Evolutionary conservation across 2,888 invertebrate species (phyloP).

Genomic region (Hemithea aestivaria): DNA sequence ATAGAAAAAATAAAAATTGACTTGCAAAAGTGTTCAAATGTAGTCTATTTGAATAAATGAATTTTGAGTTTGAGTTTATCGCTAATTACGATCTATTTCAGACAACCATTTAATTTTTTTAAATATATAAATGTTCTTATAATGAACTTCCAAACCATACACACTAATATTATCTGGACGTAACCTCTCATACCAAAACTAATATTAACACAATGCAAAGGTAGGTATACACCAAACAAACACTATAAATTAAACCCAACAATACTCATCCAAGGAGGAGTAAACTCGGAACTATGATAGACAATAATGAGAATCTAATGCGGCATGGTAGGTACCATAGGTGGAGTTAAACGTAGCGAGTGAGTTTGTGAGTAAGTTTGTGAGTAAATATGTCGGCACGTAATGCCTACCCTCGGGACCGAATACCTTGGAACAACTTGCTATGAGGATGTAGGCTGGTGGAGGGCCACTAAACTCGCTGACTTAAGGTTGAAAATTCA

Average conservation of each 20-base stretch:
- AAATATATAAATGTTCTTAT: too few species aligned
- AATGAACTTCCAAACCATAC: neutral
- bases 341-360: neutral
- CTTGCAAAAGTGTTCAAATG: too few species aligned
- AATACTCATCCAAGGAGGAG: neutral
- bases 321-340: constrained; percentile 7
- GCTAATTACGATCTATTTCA: too few species aligned
- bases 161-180: too few species aligned
- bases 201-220: too few species aligned
- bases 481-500: too few species aligned
- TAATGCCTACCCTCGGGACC: constrained; percentile 40
- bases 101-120: too few species aligned
- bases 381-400: constrained; percentile 16
- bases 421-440: constrained; percentile 59
- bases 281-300: constrained; percentile 10
- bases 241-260: neutral
- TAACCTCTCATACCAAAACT: too few species aligned
- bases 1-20: too few species aligned
- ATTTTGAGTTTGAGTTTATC: too few species aligned
- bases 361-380: constrained; percentile 11
- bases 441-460: constrained; percentile 44
- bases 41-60: too few species aligned
- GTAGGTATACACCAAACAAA: too few species aligned
- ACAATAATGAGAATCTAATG: constrained; percentile 18
- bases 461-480: constrained; percentile 31